Evolutionary conservation across 2,888 invertebrate genomes (phyloP), one percentile per base, ranked within the genome.

Genomic region (Zonitis immaculata): DNA sequence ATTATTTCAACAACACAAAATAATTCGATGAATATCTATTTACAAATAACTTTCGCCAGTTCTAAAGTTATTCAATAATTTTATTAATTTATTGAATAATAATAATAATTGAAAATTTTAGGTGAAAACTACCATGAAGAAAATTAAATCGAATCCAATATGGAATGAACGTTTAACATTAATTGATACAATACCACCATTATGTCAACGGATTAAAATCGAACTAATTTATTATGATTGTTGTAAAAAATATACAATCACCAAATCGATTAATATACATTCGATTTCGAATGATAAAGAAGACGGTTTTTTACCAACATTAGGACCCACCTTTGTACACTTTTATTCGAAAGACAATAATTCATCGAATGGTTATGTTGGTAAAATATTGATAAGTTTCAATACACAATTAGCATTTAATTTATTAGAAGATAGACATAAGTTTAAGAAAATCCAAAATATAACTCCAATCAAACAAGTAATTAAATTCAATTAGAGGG

Each of bases 101-200:
- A n/a, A n/a, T n/a, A n/a, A n/a, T n/a, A n/a, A n/a, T n/a, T n/a
- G n/a, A n/a, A n/a, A n/a, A n/a, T 66, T 63, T 27, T 44, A 75
- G 76, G 72, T 65, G 0, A 83, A 82, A 69, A 89, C 90, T 0
- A 78, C 81, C 27, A 77, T 82, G 6, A 80, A 81, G 60, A 82
- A 81, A 61, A 79, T 80, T n/a, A 82, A 79, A 1, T 78, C 76
- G 50, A 77, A 81, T 28, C 90, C 91, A 0, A 77, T 77, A 14
- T 94, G 89, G 82, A 87, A 88, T 67, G 87, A 93, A 71, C 84
- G 85, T 69, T 78, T 94, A 18, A 82, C 83, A 1, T 86, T 94
- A 67, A 83, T 82, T 1, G 92, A 92, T 74, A 82, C 87, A 77
- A 93, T 89, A 73, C 94, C 94, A 0, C 89, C 91, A 1, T 74